Base-by-base conservation (phyloP, 2,888 invertebrate species). In the Mimachlamys varia region DNA sequence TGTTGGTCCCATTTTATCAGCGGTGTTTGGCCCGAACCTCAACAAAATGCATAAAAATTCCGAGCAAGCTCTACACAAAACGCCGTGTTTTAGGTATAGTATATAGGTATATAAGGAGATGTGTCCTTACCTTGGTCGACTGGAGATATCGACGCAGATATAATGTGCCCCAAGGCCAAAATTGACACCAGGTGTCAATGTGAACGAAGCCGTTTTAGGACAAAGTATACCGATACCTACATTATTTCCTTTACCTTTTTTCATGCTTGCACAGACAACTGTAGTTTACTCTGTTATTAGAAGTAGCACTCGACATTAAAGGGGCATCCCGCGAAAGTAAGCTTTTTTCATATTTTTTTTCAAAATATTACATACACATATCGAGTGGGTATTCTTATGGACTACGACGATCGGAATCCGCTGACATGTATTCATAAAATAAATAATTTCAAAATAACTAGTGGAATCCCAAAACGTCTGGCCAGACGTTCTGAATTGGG, bases 21-120 rank as follows among this genome's bases (percentile, higher is more conserved):
- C 33, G 76, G 33, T 76, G 76, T 76, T 76, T 76, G 76, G 76
- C 76, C 76, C 76, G 13, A 12, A 76, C 76, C 27, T 76, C 76
- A 76, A 27, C 76, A 76, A 76, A 33, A 76, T 33, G 33, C 76
- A 76, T 76, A 76, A 76, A 76, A 76, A 27, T 76, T 76, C 33
- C 33, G 33, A 12, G 33, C 76, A 76, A 76, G 17, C 27, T 76
- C 76, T 33, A 76, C 27, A 33, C 76, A 76, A 76, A 76, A 76
- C 76, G 2, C 7, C 27, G 76, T 76, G 76, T 76, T 76, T 27
- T 3, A 76, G 76, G 2, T 76, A 27, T 53, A 53, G 17, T 62
- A 22, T 62, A 7, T 76, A 27, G 27, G 15, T 76, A 76, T 15
- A 76, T 33, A 27, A 13, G 33, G 33, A 27, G 4, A 27, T 27